These are phyloP conservation scores for Antheraea pernyi DNA, from an alignment of 1,140 invertebrate species.

Conservation along the genomic window DNA sequence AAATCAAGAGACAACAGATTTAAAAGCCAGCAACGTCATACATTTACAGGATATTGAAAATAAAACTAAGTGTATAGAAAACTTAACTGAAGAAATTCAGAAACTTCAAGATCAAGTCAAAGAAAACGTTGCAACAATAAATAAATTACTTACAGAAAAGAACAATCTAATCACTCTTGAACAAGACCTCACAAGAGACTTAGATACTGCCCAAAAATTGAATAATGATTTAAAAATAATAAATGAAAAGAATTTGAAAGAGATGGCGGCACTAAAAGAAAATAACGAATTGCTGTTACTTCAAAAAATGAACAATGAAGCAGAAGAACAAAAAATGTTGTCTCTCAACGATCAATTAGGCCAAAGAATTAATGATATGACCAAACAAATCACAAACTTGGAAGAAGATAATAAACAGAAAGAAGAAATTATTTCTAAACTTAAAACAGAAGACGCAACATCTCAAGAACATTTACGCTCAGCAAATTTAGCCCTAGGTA, in stretches of 20 bases:
- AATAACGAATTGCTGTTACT: slow-evolving; percentile 27
- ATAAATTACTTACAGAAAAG: slow-evolving; percentile 32
- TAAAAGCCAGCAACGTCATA: slow-evolving; percentile 32
- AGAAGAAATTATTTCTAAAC: slow-evolving; percentile 32
- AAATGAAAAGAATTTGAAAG: slow-evolving; percentile 21
- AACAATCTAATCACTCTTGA: slow-evolving; percentile 21
- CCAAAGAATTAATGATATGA: slow-evolving; percentile 30
- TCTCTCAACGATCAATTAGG: slow-evolving; percentile 27
- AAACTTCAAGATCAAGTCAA: slow-evolving; percentile 32
- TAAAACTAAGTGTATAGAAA: slow-evolving; percentile 36
- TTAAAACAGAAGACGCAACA: slow-evolving; percentile 32
- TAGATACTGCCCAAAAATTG: slow-evolving; percentile 20
- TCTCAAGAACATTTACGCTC: slow-evolving; percentile 35
- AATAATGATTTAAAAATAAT: slow-evolving; percentile 31
- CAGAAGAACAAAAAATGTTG: slow-evolving; percentile 29
- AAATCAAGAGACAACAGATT: slow-evolving; percentile 45
- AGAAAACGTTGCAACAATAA: slow-evolving; percentile 28
- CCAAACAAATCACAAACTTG: slow-evolving; percentile 34
- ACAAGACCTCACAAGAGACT: slow-evolving; percentile 26
- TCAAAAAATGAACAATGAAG: slow-evolving; percentile 19
- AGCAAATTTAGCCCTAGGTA: slow-evolving; percentile 35
- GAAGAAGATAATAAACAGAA: slow-evolving; percentile 39
- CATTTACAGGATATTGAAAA: slow-evolving; percentile 29
- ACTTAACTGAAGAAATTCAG: slow-evolving; percentile 32
- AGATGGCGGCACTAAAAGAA: slow-evolving; percentile 33